A percentile compares a stretch with the other conserved stretches of the same genome.
Conservation (phyloP, 2,888 invertebrate genomes). For the Euplagia quadripunctaria region DNA sequence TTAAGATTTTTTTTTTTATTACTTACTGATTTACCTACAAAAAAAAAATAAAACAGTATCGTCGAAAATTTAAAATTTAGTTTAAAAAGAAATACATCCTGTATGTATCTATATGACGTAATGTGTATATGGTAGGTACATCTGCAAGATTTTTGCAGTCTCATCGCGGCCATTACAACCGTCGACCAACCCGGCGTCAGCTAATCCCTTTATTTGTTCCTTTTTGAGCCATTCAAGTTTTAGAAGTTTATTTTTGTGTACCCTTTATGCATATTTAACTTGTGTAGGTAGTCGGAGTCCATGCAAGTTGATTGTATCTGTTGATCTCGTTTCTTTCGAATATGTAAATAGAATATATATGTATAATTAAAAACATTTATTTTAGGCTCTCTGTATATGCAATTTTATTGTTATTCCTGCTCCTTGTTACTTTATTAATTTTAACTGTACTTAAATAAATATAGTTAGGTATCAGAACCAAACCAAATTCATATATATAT, state of each 20-base stretch:
- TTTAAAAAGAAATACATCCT: not conserved
- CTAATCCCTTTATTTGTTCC: conserved; percentile 78
- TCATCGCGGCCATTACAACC: conserved; percentile 74
- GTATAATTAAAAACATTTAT: not conserved
- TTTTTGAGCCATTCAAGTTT: conserved; percentile 64
- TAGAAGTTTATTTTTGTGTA: conserved; percentile 71
- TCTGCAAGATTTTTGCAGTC: conserved; percentile 59
- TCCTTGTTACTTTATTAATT: not conserved
- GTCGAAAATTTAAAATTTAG: no score
- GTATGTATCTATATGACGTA: conserved; percentile 8
- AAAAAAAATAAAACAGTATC: no score
- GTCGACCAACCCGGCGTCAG: conserved; percentile 72
- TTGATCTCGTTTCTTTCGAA: conserved; percentile 33
- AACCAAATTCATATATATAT: not conserved
- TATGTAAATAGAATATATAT: conserved; percentile 13
- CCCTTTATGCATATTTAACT: conserved; percentile 72
- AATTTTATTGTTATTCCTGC: not conserved
- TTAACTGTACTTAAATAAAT: no score
- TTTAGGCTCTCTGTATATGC: not conserved
- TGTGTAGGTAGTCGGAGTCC: conserved; percentile 43
- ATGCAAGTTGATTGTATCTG: conserved; percentile 43
- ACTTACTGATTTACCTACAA: no score
- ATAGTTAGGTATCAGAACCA: not conserved
- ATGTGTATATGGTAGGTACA: conserved; percentile 28
- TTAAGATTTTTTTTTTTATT: no score